These are phyloP conservation scores for Rhinella marina DNA, from an alignment of 2,797 vertebrate species.

Conservation along the genomic window DNA sequence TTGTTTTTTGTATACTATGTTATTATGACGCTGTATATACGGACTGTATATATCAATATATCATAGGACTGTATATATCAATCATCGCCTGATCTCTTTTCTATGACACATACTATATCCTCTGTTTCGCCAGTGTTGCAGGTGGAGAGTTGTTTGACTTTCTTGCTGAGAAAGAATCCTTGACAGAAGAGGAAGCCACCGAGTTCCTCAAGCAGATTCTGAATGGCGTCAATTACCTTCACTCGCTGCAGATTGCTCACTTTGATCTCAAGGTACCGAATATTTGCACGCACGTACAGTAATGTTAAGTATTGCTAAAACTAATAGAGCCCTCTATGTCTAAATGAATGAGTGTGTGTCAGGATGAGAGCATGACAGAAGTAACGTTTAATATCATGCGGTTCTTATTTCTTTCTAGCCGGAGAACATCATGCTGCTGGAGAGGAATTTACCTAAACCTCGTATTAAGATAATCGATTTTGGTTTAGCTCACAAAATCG, in stretches of 20 bases:
- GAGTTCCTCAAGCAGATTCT: constrained; percentile 99
- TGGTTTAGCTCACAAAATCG: constrained; percentile 96
- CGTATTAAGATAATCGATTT: constrained; percentile 99
- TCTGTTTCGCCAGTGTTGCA: constrained; percentile 81
- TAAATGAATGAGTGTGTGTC: neutral
- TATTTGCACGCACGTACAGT: neutral
- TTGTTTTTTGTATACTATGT: too few relatives aligned
- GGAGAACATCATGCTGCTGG: constrained; percentile 98
- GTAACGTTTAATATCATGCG: neutral
- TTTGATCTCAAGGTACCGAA: constrained; percentile 94
- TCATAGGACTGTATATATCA: too few relatives aligned
- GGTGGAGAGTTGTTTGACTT: constrained; percentile 98
- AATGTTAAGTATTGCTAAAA: neutral
- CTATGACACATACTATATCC: neutral
- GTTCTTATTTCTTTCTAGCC: constrained; percentile 75
- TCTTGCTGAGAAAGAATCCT: constrained; percentile 96
- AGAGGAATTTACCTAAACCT: constrained; percentile 89
- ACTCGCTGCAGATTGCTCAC: constrained; percentile 93
- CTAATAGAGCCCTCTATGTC: neutral
- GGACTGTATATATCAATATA: neutral
- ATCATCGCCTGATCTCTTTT: neutral
- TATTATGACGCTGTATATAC: neutral
- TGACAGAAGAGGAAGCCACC: constrained; percentile 96
- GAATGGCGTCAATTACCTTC: constrained; percentile 95
- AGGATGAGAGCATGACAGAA: neutral